phyloP scores from a whole-genome alignment of 2,888 invertebrate species.

The Serrognathus titanus region DNA sequence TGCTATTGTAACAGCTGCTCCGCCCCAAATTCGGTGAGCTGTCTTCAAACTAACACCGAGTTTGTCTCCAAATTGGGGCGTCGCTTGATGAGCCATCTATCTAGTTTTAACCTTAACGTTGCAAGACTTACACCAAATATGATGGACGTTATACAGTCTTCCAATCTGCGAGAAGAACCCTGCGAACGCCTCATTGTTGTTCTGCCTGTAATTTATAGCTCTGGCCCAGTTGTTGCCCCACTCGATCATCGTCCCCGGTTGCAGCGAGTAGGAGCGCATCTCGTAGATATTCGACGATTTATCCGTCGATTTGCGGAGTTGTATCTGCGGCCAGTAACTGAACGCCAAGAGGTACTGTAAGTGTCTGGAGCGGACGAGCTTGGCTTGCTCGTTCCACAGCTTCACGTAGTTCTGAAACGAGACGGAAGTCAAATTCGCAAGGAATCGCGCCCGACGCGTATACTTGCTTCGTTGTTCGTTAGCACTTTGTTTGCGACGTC shows the following conservation, averaged over 20 bases:
- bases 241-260: conserved; percentile 99
- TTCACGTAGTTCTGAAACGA: conserved; percentile 56
- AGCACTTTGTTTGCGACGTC: conserved; percentile 73
- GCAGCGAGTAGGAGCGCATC: conserved; percentile 81
- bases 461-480: conserved; percentile 62
- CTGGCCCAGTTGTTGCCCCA: conserved; percentile 99
- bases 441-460: no score
- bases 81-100: no score
- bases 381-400: conserved; percentile 73
- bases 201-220: conserved; percentile 84
- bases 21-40: no score
- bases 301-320: conserved; percentile 61
- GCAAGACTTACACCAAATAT: conserved; percentile 91
- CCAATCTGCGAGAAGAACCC: conserved; percentile 99
- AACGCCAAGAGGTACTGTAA: conserved; percentile 92
- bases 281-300: conserved; percentile 85
- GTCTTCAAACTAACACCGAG: no score
- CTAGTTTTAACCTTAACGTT: no score
- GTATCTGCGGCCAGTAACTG: conserved; percentile 93
- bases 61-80: no score
- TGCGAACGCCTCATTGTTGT: conserved; percentile 93
- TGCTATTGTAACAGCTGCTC: no score
- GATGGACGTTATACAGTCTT: conserved; percentile 94
- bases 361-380: conserved; percentile 78
- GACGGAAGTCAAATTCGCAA: conserved; percentile 22